Conservation (phyloP, 1,140 invertebrate species). For the Bombyx mandarina region DNA sequence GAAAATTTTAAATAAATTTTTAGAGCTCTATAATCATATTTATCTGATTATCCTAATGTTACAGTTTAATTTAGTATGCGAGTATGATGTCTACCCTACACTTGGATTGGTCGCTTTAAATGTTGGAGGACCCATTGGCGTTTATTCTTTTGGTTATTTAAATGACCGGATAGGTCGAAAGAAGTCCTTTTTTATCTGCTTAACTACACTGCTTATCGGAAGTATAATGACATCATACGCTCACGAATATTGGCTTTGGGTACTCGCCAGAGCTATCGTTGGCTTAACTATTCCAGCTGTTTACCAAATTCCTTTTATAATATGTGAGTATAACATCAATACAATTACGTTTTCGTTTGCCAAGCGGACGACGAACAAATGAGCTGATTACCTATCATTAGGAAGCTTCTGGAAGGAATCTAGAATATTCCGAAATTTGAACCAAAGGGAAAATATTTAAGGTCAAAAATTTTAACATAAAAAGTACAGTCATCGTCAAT, state of each 20-base stretch:
- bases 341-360: neutral
- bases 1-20: too few species aligned
- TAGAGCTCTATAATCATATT: too few species aligned
- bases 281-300: constrained; percentile 91
- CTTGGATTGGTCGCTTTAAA: constrained; percentile 87
- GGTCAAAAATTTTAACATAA: too few species aligned
- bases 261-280: constrained; percentile 81
- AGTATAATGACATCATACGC: constrained; percentile 83
- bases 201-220: constrained; percentile 83
- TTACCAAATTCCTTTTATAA: constrained; percentile 96
- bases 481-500: too few species aligned
- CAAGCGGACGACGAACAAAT: too few species aligned
- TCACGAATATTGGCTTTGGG: constrained; percentile 86
- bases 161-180: constrained; percentile 88
- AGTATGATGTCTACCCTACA: constrained; percentile 87
- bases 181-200: constrained; percentile 85
- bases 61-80: constrained; percentile 90
- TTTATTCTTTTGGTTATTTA: constrained; percentile 86
- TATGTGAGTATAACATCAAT: constrained; percentile 78
- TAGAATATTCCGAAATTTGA: too few species aligned
- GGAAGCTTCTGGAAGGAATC: too few species aligned
- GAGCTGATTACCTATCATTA: too few species aligned
- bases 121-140: constrained; percentile 86
- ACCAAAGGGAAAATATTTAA: too few species aligned
- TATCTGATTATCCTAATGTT: neutral